Percentiles rank a stretch among this genome's conserved stretches.
Conservation (phyloP, 2,113 vertebrate genomes). For the Fulmarus glacialis region DNA sequence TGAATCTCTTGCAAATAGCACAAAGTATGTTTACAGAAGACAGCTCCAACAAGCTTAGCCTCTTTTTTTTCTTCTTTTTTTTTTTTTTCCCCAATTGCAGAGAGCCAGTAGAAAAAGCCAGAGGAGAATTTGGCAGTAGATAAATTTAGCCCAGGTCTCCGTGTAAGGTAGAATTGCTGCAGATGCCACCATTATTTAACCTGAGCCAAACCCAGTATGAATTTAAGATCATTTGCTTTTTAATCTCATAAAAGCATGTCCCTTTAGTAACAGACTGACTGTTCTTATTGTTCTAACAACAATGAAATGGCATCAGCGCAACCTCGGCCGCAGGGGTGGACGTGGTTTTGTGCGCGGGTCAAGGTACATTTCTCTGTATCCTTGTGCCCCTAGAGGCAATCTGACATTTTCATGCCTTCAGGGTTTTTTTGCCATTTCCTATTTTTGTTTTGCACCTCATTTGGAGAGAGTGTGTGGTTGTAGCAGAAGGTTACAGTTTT, state of each 20-base stretch:
- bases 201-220: neutral
- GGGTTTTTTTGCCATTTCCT: neutral
- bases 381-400: neutral
- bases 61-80: neutral
- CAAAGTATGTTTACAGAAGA: neutral
- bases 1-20: neutral
- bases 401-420: neutral
- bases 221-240: neutral
- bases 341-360: neutral
- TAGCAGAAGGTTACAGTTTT: neutral
- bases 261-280: neutral
- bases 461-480: neutral
- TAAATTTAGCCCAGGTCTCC: neutral
- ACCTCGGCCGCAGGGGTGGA: neutral
- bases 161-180: neutral
- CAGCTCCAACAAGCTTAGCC: neutral
- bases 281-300: neutral
- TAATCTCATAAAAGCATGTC: neutral
- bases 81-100: fast-evolving
- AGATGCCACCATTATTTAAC: neutral
- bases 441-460: neutral
- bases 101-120: neutral
- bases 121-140: neutral
- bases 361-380: neutral
- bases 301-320: neutral